Conservation (phyloP, 2,113 vertebrate genomes). For the Trichechus manatus region DNA sequence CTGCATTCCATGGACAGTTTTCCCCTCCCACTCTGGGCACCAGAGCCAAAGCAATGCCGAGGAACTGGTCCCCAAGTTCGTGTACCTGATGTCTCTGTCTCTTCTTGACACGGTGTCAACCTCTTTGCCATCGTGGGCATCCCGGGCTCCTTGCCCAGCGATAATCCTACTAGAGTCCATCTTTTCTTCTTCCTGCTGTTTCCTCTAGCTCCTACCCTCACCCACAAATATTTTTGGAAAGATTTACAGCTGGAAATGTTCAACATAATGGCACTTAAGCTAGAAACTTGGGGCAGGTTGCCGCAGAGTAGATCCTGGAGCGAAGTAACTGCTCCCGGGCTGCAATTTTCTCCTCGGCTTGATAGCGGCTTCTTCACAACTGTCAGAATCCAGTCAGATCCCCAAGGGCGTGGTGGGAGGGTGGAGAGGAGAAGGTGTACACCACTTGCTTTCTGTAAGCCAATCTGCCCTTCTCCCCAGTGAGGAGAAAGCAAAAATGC, state of each 20-base stretch:
- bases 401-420: rapidly evolving
- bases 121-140: neutral
- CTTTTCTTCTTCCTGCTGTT: neutral
- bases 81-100: neutral
- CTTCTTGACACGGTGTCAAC: neutral
- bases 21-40: constrained; percentile 77
- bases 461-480: neutral
- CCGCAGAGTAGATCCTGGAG: neutral
- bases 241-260: neutral
- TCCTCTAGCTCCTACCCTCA: neutral
- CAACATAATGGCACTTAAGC: neutral
- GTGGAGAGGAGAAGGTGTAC: neutral
- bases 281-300: neutral
- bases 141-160: neutral
- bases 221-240: constrained; percentile 16
- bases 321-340: rapidly evolving
- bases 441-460: neutral
- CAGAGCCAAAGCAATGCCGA: constrained; percentile 5
- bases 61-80: constrained; percentile 17
- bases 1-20: neutral
- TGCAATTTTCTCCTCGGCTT: neutral
- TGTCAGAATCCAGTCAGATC: neutral
- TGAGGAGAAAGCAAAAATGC: neutral
- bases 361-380: neutral
- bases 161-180: neutral